Evolutionary conservation across 2,113 vertebrate species (phyloP).

Genomic region (Apeltes quadracus): DNA sequence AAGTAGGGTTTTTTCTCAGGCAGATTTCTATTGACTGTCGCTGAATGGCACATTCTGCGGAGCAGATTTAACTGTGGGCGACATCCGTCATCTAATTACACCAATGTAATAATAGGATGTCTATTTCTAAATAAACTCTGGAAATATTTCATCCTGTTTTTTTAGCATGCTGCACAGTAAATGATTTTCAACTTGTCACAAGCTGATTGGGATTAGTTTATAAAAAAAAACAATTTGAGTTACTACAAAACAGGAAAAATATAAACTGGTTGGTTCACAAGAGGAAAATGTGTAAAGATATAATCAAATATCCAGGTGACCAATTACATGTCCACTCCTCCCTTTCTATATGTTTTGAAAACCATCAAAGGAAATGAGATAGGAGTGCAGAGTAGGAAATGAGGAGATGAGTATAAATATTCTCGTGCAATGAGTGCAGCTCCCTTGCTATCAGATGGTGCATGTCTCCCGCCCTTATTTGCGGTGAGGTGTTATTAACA

Average conservation of each 20-base stretch:
- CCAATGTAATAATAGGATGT: conserved; percentile 17
- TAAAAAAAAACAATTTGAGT: conserved; percentile 33
- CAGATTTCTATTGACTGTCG: conserved; percentile 21
- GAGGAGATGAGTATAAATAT: conserved; percentile 16
- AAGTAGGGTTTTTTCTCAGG: not conserved
- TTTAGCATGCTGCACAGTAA: conserved; percentile 23
- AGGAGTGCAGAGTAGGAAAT: not conserved
- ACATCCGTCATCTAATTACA: conserved; percentile 9
- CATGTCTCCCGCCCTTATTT: conserved; percentile 65
- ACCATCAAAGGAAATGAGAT: not conserved
- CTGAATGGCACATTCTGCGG: conserved; percentile 9
- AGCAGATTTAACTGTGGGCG: conserved; percentile 13
- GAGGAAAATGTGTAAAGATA: conserved; percentile 11
- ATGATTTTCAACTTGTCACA: conserved; percentile 34
- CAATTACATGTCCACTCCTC: not conserved
- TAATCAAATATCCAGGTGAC: not conserved
- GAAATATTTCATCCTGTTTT: conserved; percentile 32
- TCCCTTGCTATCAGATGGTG: conserved; percentile 67
- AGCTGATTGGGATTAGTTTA: conserved; percentile 35
- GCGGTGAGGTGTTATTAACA: conserved; percentile 68
- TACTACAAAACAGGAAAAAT: conserved; percentile 15
- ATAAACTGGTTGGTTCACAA: not conserved
- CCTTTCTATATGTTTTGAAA: not conserved
- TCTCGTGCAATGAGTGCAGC: conserved; percentile 36
- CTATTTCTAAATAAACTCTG: conserved; percentile 25